Base-by-base conservation (phyloP, 2,797 vertebrate genomes). In the Allobates femoralis region DNA sequence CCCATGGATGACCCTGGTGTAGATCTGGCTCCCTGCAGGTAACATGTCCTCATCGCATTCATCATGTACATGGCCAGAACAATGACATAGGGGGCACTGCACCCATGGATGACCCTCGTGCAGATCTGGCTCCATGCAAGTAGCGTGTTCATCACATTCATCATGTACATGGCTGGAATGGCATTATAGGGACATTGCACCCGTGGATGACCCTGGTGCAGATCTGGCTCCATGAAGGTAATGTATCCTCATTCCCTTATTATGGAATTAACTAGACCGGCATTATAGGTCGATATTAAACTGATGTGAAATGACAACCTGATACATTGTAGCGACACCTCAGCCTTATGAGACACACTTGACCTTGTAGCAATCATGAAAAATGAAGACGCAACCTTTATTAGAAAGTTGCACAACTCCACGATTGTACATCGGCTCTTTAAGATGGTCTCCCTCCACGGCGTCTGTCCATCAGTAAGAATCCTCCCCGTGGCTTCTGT, bases 11-110 rank as follows among this genome's bases (percentile, higher is more conserved):
- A 99, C 98, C 0, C 93, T 99, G 90, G 98, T 98, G 64, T 98
- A 99, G 93, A 99, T 99, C 93, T 99, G 98, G 98, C 96, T 99
- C 85, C 98, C 99, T 81, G 98, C 98, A 96, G 98, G 98, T 99
- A 94, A 32, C 19, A 1, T 67, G 15, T 18, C n/a, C n/a, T 34
- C 30, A 1, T 34, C 0, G 10, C 26, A 30, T 7, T 10, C 30
- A 8, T 21, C 64, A 69, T 34, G 0, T 30, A 37, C 19, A 3
- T 3, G 3, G 8, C 28, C 16, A 67, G 34, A 37, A 5, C n/a
- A n/a, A n/a, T n/a, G n/a, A n/a, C n/a, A n/a, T n/a, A 98, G 76
- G 98, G 98, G 41, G 97, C 98, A 0, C 90, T 99, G 56, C 97
- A 99, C 90, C 98, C 98, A 86, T 99, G 98, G 98, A 98, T 99